Evolutionary conservation across 2,113 vertebrate genomes (phyloP).

Genomic region (Pygathrix nemaeus): DNA sequence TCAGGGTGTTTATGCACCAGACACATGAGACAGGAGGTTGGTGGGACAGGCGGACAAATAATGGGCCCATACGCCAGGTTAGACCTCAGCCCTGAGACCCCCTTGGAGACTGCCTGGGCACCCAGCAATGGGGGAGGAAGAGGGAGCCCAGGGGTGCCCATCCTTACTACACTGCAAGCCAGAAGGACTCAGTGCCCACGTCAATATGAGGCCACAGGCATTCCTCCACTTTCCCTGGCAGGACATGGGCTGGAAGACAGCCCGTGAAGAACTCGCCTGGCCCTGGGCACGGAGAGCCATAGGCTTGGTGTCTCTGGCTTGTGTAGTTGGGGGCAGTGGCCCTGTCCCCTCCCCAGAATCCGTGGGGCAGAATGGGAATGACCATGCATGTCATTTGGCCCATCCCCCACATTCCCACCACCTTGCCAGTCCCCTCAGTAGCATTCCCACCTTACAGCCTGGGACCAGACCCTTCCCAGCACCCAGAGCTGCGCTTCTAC

Average conservation of each 20-base stretch:
- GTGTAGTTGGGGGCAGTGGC: no score
- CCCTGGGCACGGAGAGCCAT: background rate
- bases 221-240: no score
- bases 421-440: background rate
- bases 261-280: no score
- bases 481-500: background rate
- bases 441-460: no score
- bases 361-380: background rate
- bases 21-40: background rate
- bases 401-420: background rate
- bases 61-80: background rate
- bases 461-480: no score
- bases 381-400: background rate
- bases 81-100: background rate
- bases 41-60: fast-evolving
- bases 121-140: background rate
- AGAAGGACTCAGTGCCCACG: background rate
- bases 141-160: background rate
- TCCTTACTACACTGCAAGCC: background rate
- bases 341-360: background rate
- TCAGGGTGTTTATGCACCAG: background rate
- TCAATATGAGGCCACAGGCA: background rate
- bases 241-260: no score
- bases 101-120: background rate
- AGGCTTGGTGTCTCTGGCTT: background rate